Evolutionary conservation across 1,140 invertebrate genomes (phyloP).

Genomic region (Anadara kagoshimensis): DNA sequence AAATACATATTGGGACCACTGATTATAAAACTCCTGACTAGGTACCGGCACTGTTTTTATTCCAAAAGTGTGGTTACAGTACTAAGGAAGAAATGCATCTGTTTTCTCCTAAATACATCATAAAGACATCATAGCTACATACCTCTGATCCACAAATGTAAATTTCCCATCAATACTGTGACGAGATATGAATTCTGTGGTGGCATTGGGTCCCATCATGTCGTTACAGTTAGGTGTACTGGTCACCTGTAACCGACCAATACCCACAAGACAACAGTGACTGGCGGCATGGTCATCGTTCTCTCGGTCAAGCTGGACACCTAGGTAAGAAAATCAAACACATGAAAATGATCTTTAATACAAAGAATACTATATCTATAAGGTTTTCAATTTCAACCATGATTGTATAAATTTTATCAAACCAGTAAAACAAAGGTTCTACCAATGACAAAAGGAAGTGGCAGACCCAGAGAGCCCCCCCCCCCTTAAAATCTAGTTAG

Average conservation of each 20-base stretch:
- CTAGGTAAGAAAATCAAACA: constrained; percentile 30
- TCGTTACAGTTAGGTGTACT: constrained; percentile 95
- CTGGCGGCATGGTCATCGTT: constrained; percentile 83
- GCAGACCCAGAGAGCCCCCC: too few species aligned
- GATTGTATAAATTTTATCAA: too few species aligned
- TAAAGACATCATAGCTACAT: not conserved
- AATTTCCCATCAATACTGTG: constrained; percentile 97
- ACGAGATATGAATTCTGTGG: constrained; percentile 94
- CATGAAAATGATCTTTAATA: not conserved
- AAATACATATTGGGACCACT: too few species aligned
- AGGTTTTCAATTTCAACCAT: too few species aligned
- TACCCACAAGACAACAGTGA: constrained; percentile 98
- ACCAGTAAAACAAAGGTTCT: too few species aligned
- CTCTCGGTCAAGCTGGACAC: constrained; percentile 83
- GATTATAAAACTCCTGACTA: too few species aligned
- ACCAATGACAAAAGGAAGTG: too few species aligned
- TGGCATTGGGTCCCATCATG: constrained; percentile 87
- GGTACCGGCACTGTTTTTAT: too few species aligned
- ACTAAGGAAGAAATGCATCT: too few species aligned
- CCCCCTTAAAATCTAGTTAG: too few species aligned
- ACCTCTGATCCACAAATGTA: constrained; percentile 97
- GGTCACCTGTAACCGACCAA: constrained; percentile 96
- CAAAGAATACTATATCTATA: too few species aligned
- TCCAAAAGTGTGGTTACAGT: too few species aligned
- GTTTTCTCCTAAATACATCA: not conserved